These are phyloP conservation scores for Canis aureus DNA, from an alignment of 2,113 vertebrate genomes.

Conservation along the genomic window DNA sequence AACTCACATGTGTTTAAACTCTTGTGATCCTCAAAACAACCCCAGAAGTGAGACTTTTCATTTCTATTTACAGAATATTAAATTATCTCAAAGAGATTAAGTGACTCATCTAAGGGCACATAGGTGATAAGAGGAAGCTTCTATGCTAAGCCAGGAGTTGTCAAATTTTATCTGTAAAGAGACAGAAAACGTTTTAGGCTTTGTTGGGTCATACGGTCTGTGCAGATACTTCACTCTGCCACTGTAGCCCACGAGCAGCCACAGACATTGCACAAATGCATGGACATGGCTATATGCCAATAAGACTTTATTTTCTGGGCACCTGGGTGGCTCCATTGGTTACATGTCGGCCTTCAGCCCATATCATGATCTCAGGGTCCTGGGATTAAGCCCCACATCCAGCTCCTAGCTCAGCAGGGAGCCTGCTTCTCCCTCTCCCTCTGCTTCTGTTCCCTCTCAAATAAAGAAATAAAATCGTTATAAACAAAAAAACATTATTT, in stretches of 20 bases:
- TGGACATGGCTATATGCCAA: neutral
- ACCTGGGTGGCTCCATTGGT: no score
- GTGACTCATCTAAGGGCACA: neutral
- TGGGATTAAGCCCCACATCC: no score
- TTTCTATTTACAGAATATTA: neutral
- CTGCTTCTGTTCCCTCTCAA: no score
- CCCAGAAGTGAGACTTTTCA: neutral
- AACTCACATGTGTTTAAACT: neutral
- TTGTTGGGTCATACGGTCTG: neutral
- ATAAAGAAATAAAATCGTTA: no score
- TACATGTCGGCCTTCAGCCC: no score
- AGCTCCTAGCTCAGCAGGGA: no score
- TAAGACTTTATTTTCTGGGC: neutral
- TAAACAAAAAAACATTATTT: neutral
- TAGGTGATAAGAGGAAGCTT: slow-evolving; percentile 25
- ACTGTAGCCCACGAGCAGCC: neutral
- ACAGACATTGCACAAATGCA: neutral
- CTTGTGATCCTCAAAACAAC: neutral
- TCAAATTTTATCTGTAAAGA: neutral
- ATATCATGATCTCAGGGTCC: no score
- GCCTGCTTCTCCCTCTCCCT: no score
- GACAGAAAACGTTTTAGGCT: neutral
- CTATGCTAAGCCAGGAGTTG: neutral
- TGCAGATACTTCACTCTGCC: neutral
- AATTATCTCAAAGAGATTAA: neutral